Base-by-base conservation (phyloP, 2,888 invertebrate species). In the Trachelus iudaicus region DNA sequence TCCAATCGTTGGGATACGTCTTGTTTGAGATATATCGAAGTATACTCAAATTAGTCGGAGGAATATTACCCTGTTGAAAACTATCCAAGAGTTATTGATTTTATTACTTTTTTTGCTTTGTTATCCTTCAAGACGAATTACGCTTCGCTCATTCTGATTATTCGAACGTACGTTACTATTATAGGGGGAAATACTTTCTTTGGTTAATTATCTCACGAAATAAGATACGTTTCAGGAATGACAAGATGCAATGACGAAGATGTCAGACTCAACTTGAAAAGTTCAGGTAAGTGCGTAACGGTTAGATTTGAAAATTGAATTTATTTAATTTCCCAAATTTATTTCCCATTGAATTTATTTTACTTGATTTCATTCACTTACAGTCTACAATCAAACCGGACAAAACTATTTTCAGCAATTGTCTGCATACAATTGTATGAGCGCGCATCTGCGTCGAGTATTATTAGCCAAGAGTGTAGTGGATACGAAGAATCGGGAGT, bases 361-460 rank as follows among this genome's bases (percentile, higher is more conserved):
- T n/a, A n/a, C n/a, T n/a, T n/a, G n/a, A n/a, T n/a, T n/a, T 74
- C 77, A 33, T 73, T 76, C 34, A 31, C 37, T 35, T 73, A 12
- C 81, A 89, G 89, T 84, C 11, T 89, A 89, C 81, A 91, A 91
- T 83, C 89, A 87, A 76, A 89, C 85, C 56, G 91, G 91, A n/a
- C 85, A 91, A 76, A 87, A 81, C 73, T 90, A 87, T 81, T 87
- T 87, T 69, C 82, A 90, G 75, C 90, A 90, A 86, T 80, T 90
- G 79, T 80, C 87, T 15, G 85, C 88, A 23, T 90, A 89, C 77
- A 90, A 91, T 81, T 87, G 87, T 4, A 91, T 91, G 91, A 86
- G 84, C 56, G 80, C 83, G n/a, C 91, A 91, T 75, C 78, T 90
- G 71, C 89, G 90, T 4, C 87, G 90, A n/a, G 79, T 90, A 75